These are phyloP conservation scores for Hirtodrosophila trivittata DNA, from an alignment of 2,888 invertebrate genomes.

Conservation along the genomic window DNA sequence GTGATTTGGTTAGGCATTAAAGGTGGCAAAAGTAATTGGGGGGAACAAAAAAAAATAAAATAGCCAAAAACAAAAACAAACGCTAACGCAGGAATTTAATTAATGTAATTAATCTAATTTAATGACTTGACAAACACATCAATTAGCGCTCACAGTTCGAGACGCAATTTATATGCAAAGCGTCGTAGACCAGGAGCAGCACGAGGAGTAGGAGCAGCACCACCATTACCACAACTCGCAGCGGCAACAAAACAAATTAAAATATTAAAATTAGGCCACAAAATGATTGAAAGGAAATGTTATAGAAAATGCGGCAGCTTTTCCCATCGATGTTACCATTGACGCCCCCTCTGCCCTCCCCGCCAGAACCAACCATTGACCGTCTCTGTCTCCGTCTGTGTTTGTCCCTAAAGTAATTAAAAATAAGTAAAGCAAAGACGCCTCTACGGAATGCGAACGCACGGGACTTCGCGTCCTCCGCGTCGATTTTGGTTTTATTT, in stretches of 20 bases:
- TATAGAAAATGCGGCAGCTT: conserved; percentile 37
- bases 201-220: conserved; percentile 32
- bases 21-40: conserved; percentile 13
- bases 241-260: conserved; percentile 70
- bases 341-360: conserved; percentile 4
- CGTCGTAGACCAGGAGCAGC: conserved; percentile 43
- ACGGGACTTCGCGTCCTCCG: conserved; percentile 10
- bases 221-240: conserved; percentile 23
- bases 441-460: conserved; percentile 19
- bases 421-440: conserved; percentile 66
- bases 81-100: conserved; percentile 63
- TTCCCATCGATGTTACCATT: conserved; percentile 45
- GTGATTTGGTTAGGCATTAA: conserved; percentile 22
- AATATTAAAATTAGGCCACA: conserved; percentile 81
- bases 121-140: conserved; percentile 81
- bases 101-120: conserved; percentile 80
- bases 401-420: conserved; percentile 79
- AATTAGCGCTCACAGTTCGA: conserved; percentile 65
- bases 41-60: conserved; percentile 17
- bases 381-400: conserved; percentile 48
- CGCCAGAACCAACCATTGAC: conserved; percentile 10
- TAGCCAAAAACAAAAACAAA: conserved; percentile 19
- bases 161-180: conserved; percentile 74
- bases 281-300: conserved; percentile 78
- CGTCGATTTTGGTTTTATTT: conserved; percentile 39